Conservation (phyloP, 2,113 vertebrate genomes). For the Hystrix brachyura region DNA sequence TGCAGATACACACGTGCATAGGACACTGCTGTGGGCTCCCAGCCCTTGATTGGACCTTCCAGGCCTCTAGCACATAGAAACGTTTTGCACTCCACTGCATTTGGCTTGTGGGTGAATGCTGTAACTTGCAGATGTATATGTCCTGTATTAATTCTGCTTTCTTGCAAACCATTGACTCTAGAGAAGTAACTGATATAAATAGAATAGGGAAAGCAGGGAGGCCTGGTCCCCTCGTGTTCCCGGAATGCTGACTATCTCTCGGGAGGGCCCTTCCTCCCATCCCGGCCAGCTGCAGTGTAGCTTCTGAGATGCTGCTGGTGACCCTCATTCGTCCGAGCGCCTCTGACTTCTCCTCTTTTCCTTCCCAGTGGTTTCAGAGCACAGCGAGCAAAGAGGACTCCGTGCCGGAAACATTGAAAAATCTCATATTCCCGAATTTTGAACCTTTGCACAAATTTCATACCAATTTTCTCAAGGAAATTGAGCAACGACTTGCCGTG, state of each 20-base stretch:
- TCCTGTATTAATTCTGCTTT: too few species aligned
- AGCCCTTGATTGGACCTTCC: too few species aligned
- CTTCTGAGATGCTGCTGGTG: too few species aligned
- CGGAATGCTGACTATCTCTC: accelerated
- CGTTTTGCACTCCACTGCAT: too few species aligned
- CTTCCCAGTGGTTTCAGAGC: conserved; percentile 94
- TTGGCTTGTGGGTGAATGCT: too few species aligned
- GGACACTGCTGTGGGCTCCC: too few species aligned
- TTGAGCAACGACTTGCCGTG: conserved; percentile 96
- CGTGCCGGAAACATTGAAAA: conserved; percentile 94
- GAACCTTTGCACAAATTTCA: conserved; percentile 98
- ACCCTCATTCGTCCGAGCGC: accelerated
- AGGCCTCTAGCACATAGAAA: too few species aligned
- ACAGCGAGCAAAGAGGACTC: conserved; percentile 93
- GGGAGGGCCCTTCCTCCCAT: accelerated
- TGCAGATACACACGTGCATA: too few species aligned
- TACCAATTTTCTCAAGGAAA: conserved; percentile 97
- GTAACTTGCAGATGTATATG: too few species aligned
- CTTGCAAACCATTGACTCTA: too few species aligned
- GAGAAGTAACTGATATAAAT: too few species aligned
- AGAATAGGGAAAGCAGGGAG: neutral
- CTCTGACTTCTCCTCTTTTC: neutral
- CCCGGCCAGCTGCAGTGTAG: accelerated
- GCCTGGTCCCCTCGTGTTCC: accelerated
- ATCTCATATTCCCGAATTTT: conserved; percentile 93